Base-by-base conservation (phyloP, 2,113 vertebrate genomes). In the Percopsis transmontana region DNA sequence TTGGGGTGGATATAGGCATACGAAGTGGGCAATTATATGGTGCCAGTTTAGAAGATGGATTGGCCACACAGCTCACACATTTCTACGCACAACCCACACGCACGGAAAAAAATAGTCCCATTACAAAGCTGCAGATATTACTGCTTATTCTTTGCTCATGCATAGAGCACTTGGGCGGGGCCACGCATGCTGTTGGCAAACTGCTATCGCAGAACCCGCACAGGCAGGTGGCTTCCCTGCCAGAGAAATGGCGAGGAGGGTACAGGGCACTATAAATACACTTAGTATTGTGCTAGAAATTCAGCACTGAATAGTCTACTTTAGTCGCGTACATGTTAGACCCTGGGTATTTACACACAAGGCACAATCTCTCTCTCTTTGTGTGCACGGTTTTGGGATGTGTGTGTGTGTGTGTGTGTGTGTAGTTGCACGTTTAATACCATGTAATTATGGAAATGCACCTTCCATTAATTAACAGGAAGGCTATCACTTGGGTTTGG, bases 381-480 rank as follows among this genome's bases (percentile, higher is more conserved):
- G 86, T 2, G 27, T 33, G 82, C 85, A 87, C 58, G 83, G 79
- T 83, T 78, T 85, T 79, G 72, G 70, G 82, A 14, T 79, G 74
- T 69, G 67, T 53, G 66, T 61, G 50, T 16, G 55, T 18, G 52
- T 12, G 19, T 23, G 66, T 24, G 62, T 58, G n/a, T 19, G 48
- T 62, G 44, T 39, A 59, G n/a, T 50, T 41, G 38, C 27, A 27
- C 42, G 60, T 55, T 62, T 85, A 82, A 79, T 85, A 68, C 79
- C 70, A 59, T 54, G 80, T 68, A 72, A 80, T 84, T 85, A 82
- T 83, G 77, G 65, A 82, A 79, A 88, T 83, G 69, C 70, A 83
- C 77, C 81, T 77, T 76, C 78, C 72, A 79, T 88, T 77, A 80
- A 85, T 87, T 81, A 85, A 80, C 78, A 80, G 51, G 68, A 65